These are phyloP conservation scores for Drosophila nr. fundita DNA, from an alignment of 2,888 invertebrate genomes.

Conservation along the genomic window DNA sequence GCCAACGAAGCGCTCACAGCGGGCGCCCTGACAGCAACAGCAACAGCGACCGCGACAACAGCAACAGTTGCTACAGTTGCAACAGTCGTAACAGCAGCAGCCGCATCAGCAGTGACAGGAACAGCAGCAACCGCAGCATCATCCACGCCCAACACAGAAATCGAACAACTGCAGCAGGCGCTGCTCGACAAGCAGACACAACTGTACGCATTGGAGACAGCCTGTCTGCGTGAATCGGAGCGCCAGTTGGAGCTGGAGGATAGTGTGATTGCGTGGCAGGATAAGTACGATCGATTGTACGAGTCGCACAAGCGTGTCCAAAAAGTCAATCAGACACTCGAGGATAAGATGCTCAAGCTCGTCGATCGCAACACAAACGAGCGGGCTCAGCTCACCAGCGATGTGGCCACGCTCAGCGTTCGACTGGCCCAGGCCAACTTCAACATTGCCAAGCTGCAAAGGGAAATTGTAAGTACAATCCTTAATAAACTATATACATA, in stretches of 20 bases:
- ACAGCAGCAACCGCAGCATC: conserved; percentile 14
- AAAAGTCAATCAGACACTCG: conserved; percentile 96
- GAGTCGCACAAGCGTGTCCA: conserved; percentile 97
- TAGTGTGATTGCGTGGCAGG: conserved; percentile 94
- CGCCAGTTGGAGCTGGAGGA: conserved; percentile 92
- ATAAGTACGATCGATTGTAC: conserved; percentile 96
- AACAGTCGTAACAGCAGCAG: conserved; percentile 36
- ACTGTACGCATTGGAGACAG: conserved; percentile 94
- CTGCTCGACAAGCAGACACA: conserved; percentile 93
- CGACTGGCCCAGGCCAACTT: conserved; percentile 94
- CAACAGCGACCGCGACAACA: conserved; percentile 16
- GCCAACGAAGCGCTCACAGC: conserved; percentile 25
- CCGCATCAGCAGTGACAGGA: conserved; percentile 17
- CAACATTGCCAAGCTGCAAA: conserved; percentile 92
- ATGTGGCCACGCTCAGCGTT: conserved; percentile 93
- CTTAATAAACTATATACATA: not conserved
- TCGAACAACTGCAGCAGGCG: conserved; percentile 89
- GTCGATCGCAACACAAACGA: conserved; percentile 97
- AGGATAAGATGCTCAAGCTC: conserved; percentile 96
- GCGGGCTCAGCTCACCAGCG: conserved; percentile 93
- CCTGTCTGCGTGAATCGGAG: conserved; percentile 92
- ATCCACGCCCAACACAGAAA: conserved; percentile 86
- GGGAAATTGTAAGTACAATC: conserved; percentile 90
- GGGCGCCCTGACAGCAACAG: conserved; percentile 45
- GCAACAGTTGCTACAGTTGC: conserved; percentile 5